Evolutionary conservation across 2,797 vertebrate species (phyloP).

Genomic region (Rhinophrynus dorsalis): DNA sequence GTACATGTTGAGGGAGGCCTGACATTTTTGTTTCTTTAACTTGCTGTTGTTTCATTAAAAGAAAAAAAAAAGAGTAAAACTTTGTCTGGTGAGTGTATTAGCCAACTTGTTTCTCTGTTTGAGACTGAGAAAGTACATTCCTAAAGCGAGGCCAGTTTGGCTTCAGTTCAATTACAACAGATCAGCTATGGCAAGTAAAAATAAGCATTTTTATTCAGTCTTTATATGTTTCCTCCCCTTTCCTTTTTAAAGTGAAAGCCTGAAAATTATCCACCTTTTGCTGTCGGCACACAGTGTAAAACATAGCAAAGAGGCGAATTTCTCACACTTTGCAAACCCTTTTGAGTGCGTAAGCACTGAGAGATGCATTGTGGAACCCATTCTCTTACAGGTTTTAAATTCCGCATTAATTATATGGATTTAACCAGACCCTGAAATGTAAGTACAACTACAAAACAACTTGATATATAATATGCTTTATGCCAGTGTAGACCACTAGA

Average conservation of each 20-base stretch:
- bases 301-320: neutral
- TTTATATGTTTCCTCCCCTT: constrained; percentile 51
- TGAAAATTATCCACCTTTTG: neutral
- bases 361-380: too few species aligned
- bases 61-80: constrained; percentile 29
- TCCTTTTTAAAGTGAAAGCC: constrained; percentile 46
- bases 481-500: too few species aligned
- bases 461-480: too few species aligned
- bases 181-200: constrained; percentile 64
- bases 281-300: constrained; percentile 6
- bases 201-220: constrained; percentile 58
- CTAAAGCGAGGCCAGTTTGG: constrained; percentile 59
- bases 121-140: constrained; percentile 60
- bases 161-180: constrained; percentile 57
- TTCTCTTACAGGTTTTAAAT: too few species aligned
- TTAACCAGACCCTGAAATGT: too few species aligned
- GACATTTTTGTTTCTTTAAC: constrained; percentile 34
- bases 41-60: constrained; percentile 37
- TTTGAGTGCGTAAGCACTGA: too few species aligned
- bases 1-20: constrained; percentile 14
- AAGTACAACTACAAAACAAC: too few species aligned
- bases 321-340: neutral
- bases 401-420: too few species aligned
- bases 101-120: constrained; percentile 58
- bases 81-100: constrained; percentile 34